Conservation (phyloP, 2,113 vertebrate genomes). For the Periophthalmodon schlosseri region DNA sequence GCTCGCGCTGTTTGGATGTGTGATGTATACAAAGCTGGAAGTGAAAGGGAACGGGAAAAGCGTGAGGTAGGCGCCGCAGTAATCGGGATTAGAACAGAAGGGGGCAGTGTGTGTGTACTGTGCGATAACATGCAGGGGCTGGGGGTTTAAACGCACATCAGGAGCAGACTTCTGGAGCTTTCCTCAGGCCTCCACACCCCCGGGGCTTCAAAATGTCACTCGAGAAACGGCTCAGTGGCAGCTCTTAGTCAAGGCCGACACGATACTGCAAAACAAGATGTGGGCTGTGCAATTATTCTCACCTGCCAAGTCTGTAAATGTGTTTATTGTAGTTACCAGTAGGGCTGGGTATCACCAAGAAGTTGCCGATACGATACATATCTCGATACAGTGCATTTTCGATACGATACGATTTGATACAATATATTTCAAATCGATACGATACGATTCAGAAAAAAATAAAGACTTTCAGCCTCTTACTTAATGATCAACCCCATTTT, state of each 20-base stretch:
- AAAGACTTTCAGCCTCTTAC: too few species aligned
- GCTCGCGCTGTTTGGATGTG: background rate
- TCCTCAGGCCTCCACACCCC: background rate
- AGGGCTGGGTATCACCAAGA: too few species aligned
- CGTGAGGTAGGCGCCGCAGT: background rate
- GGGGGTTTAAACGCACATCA: background rate
- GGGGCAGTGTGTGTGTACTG: background rate
- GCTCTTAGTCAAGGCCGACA: constrained; percentile 31
- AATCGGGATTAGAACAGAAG: constrained; percentile 14
- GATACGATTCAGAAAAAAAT: too few species aligned
- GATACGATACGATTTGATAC: too few species aligned
- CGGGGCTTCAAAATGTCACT: constrained; percentile 13
- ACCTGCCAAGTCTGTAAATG: background rate
- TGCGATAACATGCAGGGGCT: constrained; percentile 17
- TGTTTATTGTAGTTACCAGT: too few species aligned
- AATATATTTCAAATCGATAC: too few species aligned
- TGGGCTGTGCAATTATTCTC: background rate
- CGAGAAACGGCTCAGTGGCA: constrained; percentile 13
- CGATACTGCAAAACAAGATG: background rate
- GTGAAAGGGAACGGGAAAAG: background rate
- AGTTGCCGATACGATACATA: too few species aligned
- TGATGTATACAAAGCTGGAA: background rate
- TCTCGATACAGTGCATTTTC: too few species aligned
- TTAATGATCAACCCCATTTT: too few species aligned
- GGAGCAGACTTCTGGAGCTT: constrained; percentile 3